Conservation (phyloP, 2,797 vertebrate genomes). For the Macropus fuliginosus region DNA sequence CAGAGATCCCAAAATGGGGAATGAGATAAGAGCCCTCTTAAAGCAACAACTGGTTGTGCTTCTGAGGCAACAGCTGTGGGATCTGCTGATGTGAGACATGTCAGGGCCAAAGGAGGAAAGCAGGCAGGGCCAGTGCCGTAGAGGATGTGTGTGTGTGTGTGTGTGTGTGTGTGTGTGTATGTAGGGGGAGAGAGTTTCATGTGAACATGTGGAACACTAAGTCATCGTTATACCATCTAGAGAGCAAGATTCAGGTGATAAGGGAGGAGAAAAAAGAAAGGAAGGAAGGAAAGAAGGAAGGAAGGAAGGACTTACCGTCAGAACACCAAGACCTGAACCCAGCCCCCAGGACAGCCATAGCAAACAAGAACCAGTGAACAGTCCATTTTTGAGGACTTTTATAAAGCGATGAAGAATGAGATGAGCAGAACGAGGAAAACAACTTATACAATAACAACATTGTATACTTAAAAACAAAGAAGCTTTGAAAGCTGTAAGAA, state of each 20-base stretch:
- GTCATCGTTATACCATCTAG: background rate
- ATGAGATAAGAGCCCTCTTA: background rate
- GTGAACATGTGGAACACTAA: constrained; percentile 79
- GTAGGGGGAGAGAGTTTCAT: constrained; percentile 47
- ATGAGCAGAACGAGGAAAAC: too few relatives aligned
- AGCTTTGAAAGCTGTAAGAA: too few relatives aligned
- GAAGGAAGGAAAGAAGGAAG: background rate
- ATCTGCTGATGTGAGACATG: constrained; percentile 50
- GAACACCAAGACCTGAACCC: background rate
- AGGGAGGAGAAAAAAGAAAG: background rate
- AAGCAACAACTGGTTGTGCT: constrained; percentile 34
- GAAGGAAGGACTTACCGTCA: background rate
- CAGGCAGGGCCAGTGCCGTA: background rate
- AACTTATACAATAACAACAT: too few relatives aligned
- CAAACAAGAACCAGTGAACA: too few relatives aligned
- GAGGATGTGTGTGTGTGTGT: constrained; percentile 20
- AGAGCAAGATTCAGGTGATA: background rate
- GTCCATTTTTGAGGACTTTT: too few relatives aligned
- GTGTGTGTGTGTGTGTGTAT: background rate
- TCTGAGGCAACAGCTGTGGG: background rate
- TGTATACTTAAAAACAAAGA: too few relatives aligned
- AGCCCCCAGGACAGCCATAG: too few relatives aligned
- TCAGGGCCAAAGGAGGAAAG: constrained; percentile 52
- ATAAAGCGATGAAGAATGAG: too few relatives aligned
- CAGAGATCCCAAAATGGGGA: background rate